Conservation (phyloP, 2,888 invertebrate species). For the Panopea generosa region DNA sequence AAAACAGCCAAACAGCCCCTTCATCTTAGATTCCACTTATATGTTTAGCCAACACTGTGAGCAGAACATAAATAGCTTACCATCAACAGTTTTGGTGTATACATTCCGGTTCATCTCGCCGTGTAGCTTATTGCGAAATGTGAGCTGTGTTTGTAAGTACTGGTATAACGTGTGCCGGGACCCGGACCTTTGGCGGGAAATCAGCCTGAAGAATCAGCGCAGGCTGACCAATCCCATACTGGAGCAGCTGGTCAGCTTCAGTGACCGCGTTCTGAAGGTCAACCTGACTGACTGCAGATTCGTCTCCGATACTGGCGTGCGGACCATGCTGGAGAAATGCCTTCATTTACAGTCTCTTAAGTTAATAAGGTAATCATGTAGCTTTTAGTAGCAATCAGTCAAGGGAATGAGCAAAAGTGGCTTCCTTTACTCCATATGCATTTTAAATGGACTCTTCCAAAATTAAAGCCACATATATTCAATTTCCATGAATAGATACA, state of each 20-base stretch:
- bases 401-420: no score
- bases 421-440: no score
- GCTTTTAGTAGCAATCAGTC: no score
- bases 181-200: slow-evolving; percentile 30
- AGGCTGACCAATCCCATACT: slow-evolving; percentile 52
- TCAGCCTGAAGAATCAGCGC: slow-evolving; percentile 44
- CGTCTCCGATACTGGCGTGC: slow-evolving; percentile 66
- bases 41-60: background rate
- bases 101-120: slow-evolving; percentile 33
- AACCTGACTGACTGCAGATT: slow-evolving; percentile 70
- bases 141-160: slow-evolving; percentile 48
- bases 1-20: slow-evolving; percentile 16
- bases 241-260: slow-evolving; percentile 52
- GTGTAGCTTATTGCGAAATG: slow-evolving; percentile 37
- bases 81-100: slow-evolving; percentile 33
- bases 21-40: slow-evolving; percentile 24
- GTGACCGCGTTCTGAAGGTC: slow-evolving; percentile 69
- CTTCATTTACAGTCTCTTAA: slow-evolving; percentile 61
- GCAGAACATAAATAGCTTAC: slow-evolving; percentile 33
- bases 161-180: slow-evolving; percentile 52
- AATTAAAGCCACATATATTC: no score
- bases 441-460: no score
- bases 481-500: no score
- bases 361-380: slow-evolving; percentile 73
- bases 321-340: slow-evolving; percentile 61